Base-by-base conservation (phyloP, 2,113 vertebrate species). In the Petromus typicus region DNA sequence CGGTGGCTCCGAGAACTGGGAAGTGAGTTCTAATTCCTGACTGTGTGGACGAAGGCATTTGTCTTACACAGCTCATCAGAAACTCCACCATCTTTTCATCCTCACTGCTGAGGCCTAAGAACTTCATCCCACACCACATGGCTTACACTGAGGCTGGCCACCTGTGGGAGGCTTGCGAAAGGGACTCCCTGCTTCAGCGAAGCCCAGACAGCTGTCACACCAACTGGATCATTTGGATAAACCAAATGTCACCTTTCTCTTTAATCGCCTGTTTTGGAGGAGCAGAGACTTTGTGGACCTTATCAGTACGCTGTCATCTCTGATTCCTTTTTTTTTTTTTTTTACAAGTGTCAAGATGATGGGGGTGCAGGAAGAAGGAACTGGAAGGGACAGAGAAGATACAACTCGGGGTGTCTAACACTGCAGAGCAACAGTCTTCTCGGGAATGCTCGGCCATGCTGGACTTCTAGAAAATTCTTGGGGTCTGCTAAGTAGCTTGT, bases 161-260 rank as follows among this genome's bases (percentile, higher is more conserved):
- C 7, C 23, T 2, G 32, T 67, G 71, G 61, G 45, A 18, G 37
- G 3, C 8, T 32, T 7, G 61, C n/a, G 61, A 76, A 30, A 64
- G 57, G 66, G 63, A 12, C 63, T 76, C 40, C 0, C 0, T 2
- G 4, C 30, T 34, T 43, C 56, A 57, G 73, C 0, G 37, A 90
- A 69, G 81, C 43, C 34, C 64, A 94, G 94, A 63, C 78, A 73
- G 83, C 79, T 48, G 92, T 76, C 94, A 75, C 95, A 75, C 64
- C 79, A 90, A 92, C 71, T 71, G 40, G 71, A 75, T 75, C 61
- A 71, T 71, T 73, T 83, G 94, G 79, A 59, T 95, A 91, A 90
- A 88, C 43, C 0, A 5, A 80, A 45, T 4, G 25, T 81, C 86
- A 87, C 64, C 69, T 89, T 69, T 20, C 82, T 96, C 84, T 88